Evolutionary conservation across 2,888 invertebrate genomes (phyloP).

Genomic region (Drosophila paranaensis): DNA sequence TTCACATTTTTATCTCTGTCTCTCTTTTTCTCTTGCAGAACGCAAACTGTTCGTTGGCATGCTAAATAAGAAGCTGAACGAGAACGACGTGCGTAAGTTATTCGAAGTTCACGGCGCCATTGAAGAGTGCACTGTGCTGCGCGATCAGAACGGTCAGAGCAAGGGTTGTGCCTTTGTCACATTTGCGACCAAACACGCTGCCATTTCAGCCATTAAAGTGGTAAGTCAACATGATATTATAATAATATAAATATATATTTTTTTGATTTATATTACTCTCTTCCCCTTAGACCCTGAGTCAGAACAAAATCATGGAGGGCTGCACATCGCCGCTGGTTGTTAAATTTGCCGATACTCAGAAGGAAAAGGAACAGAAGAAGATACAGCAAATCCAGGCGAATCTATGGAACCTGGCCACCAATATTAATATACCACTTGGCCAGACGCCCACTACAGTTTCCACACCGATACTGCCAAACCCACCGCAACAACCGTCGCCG

Average conservation of each 20-base stretch:
- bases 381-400: conserved; percentile 97
- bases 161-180: conserved; percentile 99
- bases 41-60: conserved; percentile 99
- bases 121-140: conserved; percentile 98
- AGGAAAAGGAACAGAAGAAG: conserved; percentile 98
- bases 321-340: conserved; percentile 99
- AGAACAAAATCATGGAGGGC: conserved; percentile 99
- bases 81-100: conserved; percentile 96
- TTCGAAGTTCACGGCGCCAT: conserved; percentile 97
- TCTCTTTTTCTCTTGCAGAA: conserved; percentile 91
- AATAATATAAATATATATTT: neutral
- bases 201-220: conserved; percentile 98
- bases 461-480: conserved; percentile 85
- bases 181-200: conserved; percentile 98
- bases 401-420: conserved; percentile 93
- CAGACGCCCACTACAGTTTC: conserved; percentile 86
- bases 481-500: conserved; percentile 84
- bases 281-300: conserved; percentile 90
- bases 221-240: conserved; percentile 31
- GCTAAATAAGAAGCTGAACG: conserved; percentile 97
- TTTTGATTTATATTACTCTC: neutral
- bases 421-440: conserved; percentile 85
- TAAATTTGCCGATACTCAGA: conserved; percentile 99
- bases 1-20: no score
- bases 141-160: conserved; percentile 97